These are phyloP conservation scores for Sander lucioperca DNA, from an alignment of 2,113 vertebrate species.

Conservation along the genomic window DNA sequence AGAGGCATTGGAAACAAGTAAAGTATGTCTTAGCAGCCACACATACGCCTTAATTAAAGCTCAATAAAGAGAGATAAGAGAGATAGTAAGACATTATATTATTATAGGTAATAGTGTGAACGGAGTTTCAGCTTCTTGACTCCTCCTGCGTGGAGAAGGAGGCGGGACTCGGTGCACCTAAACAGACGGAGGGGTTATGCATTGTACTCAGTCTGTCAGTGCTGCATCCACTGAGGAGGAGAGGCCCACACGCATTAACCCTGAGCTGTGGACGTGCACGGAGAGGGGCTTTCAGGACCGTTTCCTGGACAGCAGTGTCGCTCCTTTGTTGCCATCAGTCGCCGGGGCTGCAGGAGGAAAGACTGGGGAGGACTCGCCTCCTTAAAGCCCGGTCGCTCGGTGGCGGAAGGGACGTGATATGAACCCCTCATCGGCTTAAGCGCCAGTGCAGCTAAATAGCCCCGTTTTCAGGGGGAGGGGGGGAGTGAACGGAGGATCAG, in stretches of 20 bases:
- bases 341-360: slow-evolving; percentile 43
- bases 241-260: slow-evolving; percentile 18
- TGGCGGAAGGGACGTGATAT: slow-evolving; percentile 71
- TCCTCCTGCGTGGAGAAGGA: slow-evolving; percentile 76
- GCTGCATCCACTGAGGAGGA: slow-evolving; percentile 44
- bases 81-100: slow-evolving; percentile 24
- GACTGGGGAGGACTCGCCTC: slow-evolving; percentile 33
- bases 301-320: background rate
- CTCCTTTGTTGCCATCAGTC: slow-evolving; percentile 41
- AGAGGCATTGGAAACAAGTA: background rate
- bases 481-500: slow-evolving; percentile 14
- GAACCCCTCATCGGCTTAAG: slow-evolving; percentile 60
- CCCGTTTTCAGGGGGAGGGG: slow-evolving; percentile 22
- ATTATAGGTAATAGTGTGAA: slow-evolving; percentile 46
- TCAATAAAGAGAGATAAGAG: slow-evolving; percentile 44
- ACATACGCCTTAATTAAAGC: slow-evolving; percentile 49
- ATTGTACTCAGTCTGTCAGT: slow-evolving; percentile 80
- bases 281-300: background rate
- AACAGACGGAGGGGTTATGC: slow-evolving; percentile 79
- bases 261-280: background rate
- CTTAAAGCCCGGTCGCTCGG: slow-evolving; percentile 42
- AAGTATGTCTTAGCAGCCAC: slow-evolving; percentile 3
- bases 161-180: slow-evolving; percentile 81
- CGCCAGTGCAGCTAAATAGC: slow-evolving; percentile 56
- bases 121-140: slow-evolving; percentile 59